These are phyloP conservation scores for Panthera uncia DNA, from an alignment of 2,113 vertebrate species.

Conservation along the genomic window DNA sequence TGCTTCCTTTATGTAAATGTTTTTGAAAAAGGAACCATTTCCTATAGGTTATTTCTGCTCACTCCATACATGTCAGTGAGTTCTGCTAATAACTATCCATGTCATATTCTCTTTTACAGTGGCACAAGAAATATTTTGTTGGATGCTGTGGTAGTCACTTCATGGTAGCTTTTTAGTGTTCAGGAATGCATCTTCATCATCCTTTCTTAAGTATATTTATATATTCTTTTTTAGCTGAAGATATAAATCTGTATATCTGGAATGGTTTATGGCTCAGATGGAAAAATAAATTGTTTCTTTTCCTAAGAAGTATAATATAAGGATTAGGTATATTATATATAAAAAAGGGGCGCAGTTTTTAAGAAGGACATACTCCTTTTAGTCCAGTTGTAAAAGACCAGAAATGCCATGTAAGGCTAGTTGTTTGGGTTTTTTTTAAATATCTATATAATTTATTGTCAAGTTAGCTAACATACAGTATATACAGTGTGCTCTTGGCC, in stretches of 20 bases:
- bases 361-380: not conserved
- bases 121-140: not conserved
- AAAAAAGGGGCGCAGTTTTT: not conserved
- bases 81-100: not conserved
- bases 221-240: not conserved
- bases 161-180: not conserved
- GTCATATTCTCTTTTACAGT: not conserved
- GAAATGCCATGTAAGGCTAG: not conserved
- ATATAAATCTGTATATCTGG: not conserved
- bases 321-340: not conserved
- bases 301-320: not conserved
- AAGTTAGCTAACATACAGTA: no score
- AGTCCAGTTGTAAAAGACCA: not conserved
- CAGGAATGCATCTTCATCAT: not conserved
- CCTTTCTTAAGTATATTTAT: not conserved
- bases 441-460: no score
- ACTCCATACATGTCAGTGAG: not conserved
- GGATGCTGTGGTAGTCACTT: not conserved
- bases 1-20: not conserved
- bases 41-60: not conserved
- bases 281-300: not conserved
- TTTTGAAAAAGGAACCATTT: slow-evolving; percentile 22
- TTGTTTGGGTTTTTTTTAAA: not conserved
- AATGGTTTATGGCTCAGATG: not conserved
- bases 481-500: no score